Evolutionary conservation across 2,888 invertebrate genomes (phyloP).

Genomic region (Hyalella azteca): DNA sequence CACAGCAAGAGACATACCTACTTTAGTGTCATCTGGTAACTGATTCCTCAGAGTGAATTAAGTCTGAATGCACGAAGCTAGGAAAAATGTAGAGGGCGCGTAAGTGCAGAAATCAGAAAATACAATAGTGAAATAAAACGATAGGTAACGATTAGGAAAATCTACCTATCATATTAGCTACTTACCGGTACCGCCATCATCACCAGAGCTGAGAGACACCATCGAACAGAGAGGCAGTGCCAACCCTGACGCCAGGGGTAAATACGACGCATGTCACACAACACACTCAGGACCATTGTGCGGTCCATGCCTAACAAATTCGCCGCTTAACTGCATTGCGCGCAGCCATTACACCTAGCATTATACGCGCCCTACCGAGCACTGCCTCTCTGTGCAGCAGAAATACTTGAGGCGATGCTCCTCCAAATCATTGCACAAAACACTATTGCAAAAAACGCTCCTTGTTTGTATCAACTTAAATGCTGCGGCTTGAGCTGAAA

Average conservation of each 20-base stretch:
- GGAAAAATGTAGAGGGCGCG: too few species aligned
- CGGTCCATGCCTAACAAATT: conserved; percentile 48
- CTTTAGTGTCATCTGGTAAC: too few species aligned
- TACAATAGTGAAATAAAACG: too few species aligned
- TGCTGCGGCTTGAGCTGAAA: conserved; percentile 21
- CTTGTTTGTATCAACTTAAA: conserved; percentile 2
- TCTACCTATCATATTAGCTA: too few species aligned
- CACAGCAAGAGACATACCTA: too few species aligned
- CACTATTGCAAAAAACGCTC: neutral
- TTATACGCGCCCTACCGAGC: conserved; percentile 27
- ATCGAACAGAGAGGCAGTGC: neutral
- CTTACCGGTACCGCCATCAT: conserved; percentile 11
- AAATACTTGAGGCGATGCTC: neutral
- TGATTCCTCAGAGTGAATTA: too few species aligned
- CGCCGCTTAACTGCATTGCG: conserved; percentile 61
- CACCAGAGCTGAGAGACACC: neutral
- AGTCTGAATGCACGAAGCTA: too few species aligned
- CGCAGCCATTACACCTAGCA: conserved; percentile 60
- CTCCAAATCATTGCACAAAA: neutral
- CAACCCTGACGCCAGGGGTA: neutral
- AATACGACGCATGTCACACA: neutral
- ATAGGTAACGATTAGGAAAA: too few species aligned
- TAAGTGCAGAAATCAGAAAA: too few species aligned
- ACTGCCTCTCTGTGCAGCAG: neutral
- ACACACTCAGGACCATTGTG: conserved; percentile 50